phyloP scores from a whole-genome alignment of 2,113 vertebrate genomes.

The Melanocharis versteri region DNA sequence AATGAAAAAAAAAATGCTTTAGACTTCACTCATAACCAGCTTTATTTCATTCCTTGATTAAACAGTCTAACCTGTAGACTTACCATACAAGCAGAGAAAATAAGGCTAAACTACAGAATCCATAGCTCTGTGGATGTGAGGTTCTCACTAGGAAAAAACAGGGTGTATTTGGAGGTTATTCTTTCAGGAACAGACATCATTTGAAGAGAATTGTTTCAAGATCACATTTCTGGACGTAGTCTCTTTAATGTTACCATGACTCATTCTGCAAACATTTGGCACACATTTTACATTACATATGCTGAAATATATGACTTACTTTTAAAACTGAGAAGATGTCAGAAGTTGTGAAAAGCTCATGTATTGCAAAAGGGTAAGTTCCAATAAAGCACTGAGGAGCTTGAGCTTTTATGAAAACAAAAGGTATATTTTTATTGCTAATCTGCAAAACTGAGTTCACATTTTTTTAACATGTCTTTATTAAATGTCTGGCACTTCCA shows the following conservation, averaged over 20 bases:
- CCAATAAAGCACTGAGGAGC: neutral
- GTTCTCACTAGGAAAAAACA: neutral
- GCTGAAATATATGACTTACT: neutral
- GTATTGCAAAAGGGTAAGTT: neutral
- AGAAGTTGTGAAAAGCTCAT: neutral
- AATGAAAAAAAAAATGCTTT: neutral
- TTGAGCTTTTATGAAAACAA: neutral
- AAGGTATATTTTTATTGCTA: neutral
- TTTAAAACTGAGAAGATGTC: slow-evolving; percentile 19
- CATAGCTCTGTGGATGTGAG: neutral
- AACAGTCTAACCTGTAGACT: neutral
- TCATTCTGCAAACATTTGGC: slow-evolving; percentile 36
- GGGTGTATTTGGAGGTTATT: neutral
- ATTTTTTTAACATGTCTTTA: neutral
- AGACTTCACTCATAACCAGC: neutral
- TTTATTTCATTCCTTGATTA: neutral
- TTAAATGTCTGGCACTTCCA: neutral
- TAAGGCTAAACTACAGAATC: neutral
- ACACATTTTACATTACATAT: neutral
- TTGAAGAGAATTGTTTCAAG: neutral
- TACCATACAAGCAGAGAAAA: neutral
- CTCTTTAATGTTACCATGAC: neutral
- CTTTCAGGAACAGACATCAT: neutral
- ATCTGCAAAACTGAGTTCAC: neutral
- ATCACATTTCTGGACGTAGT: neutral